Conservation (phyloP, 2,888 invertebrate species). For the Thumatha senex region DNA sequence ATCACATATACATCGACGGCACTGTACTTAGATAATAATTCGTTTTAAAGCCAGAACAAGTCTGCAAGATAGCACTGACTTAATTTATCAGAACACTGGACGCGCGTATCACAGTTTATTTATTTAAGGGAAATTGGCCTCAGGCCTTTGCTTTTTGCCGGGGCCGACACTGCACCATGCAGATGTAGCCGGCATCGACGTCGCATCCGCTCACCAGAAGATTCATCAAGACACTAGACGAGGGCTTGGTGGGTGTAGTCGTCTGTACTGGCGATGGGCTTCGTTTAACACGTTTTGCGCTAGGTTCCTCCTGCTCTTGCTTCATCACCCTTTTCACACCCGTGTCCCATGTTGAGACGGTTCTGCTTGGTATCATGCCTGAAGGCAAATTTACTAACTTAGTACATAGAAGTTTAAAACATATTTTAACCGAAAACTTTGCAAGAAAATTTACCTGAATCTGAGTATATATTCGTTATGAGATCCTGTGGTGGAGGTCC, state of each 20-base stretch:
- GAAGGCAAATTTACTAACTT: conserved; percentile 10
- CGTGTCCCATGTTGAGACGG: conserved; percentile 65
- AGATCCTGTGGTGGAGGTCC: conserved; percentile 77
- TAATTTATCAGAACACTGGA: conserved; percentile 67
- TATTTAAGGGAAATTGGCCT: conserved; percentile 41
- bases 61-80: conserved; percentile 43
- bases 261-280: conserved; percentile 63
- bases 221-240: conserved; percentile 95
- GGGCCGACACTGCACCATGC: conserved; percentile 88
- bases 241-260: conserved; percentile 69
- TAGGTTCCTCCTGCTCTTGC: conserved; percentile 69
- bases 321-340: conserved; percentile 70
- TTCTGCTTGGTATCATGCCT: conserved; percentile 73
- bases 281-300: conserved; percentile 68
- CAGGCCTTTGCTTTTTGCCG: conserved; percentile 76
- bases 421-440: not conserved
- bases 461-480: conserved; percentile 75
- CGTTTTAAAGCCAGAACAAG: conserved; percentile 50
- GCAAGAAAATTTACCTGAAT: conserved; percentile 57
- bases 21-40: conserved; percentile 54
- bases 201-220: conserved; percentile 97
- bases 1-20: conserved; percentile 73
- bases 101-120: conserved; percentile 79
- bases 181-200: conserved; percentile 95
- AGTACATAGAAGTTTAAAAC: not conserved